These are phyloP conservation scores for Lycophotia porphyrea DNA, from an alignment of 2,888 invertebrate species.

Conservation along the genomic window DNA sequence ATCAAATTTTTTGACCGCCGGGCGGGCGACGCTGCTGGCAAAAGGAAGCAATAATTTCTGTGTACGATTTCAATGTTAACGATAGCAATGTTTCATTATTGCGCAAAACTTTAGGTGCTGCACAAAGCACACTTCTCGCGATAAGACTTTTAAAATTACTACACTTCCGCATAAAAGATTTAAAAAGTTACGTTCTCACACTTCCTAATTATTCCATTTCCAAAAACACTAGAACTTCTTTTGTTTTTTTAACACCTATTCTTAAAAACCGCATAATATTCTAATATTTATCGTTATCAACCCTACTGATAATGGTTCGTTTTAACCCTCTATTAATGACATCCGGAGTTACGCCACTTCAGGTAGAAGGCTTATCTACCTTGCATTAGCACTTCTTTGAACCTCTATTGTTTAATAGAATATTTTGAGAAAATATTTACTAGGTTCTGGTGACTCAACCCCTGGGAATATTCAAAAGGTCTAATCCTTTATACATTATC, in stretches of 20 bases:
- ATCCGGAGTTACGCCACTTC: slow-evolving; percentile 73
- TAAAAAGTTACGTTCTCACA: neutral
- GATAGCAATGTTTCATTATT: neutral
- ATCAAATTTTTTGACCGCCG: neutral
- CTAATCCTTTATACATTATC: slow-evolving; percentile 65
- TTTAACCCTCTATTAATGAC: slow-evolving; percentile 75
- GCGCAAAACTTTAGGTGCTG: neutral
- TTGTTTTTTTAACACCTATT: slow-evolving; percentile 32
- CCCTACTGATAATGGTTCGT: slow-evolving; percentile 56
- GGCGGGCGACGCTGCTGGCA: neutral
- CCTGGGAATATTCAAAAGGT: slow-evolving; percentile 60
- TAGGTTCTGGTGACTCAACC: slow-evolving; percentile 67
- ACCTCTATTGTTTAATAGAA: slow-evolving; percentile 68
- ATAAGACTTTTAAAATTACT: neutral
- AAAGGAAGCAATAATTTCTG: neutral
- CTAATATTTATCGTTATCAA: slow-evolving; percentile 53
- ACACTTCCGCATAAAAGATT: neutral
- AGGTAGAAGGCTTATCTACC: slow-evolving; percentile 78
- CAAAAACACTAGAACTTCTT: slow-evolving; percentile 27
- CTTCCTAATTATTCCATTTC: neutral
- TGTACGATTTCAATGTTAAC: neutral
- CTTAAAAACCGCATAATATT: slow-evolving; percentile 29
- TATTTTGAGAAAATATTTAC: slow-evolving; percentile 74
- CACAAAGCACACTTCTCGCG: neutral
- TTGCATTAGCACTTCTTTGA: slow-evolving; percentile 77